Base-by-base conservation (phyloP, 2,888 invertebrate genomes). In the Carcina quercana region DNA sequence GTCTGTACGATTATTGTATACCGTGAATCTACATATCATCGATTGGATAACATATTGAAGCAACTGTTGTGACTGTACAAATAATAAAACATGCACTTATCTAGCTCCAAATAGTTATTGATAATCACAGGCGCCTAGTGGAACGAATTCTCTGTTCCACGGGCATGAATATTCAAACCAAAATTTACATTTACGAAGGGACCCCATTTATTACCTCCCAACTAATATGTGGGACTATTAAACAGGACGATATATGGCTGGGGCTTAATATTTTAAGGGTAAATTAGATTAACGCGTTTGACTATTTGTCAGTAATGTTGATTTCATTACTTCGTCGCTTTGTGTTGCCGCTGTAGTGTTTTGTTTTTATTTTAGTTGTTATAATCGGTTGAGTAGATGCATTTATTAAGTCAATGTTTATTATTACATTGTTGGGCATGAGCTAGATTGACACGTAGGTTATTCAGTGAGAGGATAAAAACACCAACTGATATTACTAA, bases 271-370 rank as follows among this genome's bases (percentile, higher is more conserved):
- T 53, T 48, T 43, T 46, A 46, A 43, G 45, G 50, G 42, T 45
- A 63, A 69, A 74, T 76, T 71, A 71, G 70, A 70, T 72, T 66
- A 70, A 55, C 59, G 61, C 52, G 51, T 61, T 65, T 55, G 47
- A 35, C 50, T 61, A 65, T 76, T 71, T 67, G 68, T 78, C 59
- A 66, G 56, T 49, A 42, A 58, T 49, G 58, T 63, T 73, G 68
- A 76, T 73, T 75, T 71, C 56, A 70, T 75, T 75, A 72, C 41
- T 36, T 40, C 31, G 36, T 45, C 58, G 62, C 66, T 70, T 64
- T 57, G 59, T 53, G 53, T 35, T 54, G 59, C 70, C 59, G 59
- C 59, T 40, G 44, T 32, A 31, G 37, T 39, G 42, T 43, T 47
- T 45, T 49, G 34, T 47, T 53, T 54, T 47, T 48, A 19, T 19